Conservation (phyloP, 2,888 invertebrate species). For the Monopis laevigella region DNA sequence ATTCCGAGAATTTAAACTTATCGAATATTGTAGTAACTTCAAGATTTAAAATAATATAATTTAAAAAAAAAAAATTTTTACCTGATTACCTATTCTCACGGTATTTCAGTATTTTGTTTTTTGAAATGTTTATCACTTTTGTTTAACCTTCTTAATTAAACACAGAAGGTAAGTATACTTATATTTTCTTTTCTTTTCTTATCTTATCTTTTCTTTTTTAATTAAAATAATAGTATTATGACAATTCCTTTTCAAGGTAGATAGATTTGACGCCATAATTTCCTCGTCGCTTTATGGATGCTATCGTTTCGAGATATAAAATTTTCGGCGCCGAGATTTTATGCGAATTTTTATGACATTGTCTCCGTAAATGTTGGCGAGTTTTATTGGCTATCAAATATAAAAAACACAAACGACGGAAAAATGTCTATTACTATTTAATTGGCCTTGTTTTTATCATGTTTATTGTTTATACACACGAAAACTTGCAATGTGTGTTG, state of each 20-base stretch:
- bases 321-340: conserved; percentile 55
- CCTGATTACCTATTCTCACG: too few relatives aligned
- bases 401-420: conserved; percentile 22
- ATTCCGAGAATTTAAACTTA: too few relatives aligned
- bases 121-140: too few relatives aligned
- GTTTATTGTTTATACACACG: too few relatives aligned
- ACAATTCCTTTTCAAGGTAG: conserved; percentile 11
- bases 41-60: too few relatives aligned
- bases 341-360: conserved; percentile 59
- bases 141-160: neutral
- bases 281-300: conserved; percentile 40
- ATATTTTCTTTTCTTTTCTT: neutral
- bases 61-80: too few relatives aligned
- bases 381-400: conserved; percentile 46
- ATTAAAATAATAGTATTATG: conserved; percentile 13
- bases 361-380: conserved; percentile 58
- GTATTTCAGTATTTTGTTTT: too few relatives aligned
- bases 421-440: conserved; percentile 8
- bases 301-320: conserved; percentile 44
- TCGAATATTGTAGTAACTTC: too few relatives aligned
- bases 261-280: conserved; percentile 29
- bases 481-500: too few relatives aligned
- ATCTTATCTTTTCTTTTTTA: neutral
- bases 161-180: neutral
- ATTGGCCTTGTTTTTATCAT: conserved; percentile 7